These are phyloP conservation scores for Callocephalon fimbriatum DNA, from an alignment of 2,113 vertebrate genomes.

Conservation along the genomic window DNA sequence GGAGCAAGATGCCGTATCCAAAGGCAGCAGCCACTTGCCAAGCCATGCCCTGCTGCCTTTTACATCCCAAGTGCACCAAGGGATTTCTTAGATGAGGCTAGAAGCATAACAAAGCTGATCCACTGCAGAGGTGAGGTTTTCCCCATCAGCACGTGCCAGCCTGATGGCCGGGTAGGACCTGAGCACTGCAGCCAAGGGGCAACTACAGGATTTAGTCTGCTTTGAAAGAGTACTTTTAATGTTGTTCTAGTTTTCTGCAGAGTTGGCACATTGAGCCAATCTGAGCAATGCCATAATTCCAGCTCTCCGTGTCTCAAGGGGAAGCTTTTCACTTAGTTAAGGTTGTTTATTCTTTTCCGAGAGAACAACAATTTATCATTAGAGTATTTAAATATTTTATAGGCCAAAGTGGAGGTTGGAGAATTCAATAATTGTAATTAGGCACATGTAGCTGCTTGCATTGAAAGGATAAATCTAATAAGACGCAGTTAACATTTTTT, in stretches of 20 bases:
- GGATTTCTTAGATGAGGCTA: background rate
- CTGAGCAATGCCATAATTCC: background rate
- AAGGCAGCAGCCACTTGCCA: background rate
- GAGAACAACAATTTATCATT: background rate
- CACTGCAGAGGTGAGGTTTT: background rate
- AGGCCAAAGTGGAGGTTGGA: background rate
- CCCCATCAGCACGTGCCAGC: accelerated
- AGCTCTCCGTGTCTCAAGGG: background rate
- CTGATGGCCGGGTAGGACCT: background rate
- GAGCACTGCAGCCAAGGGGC: background rate
- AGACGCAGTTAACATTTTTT: background rate
- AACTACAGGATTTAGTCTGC: background rate
- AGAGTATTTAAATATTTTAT: background rate
- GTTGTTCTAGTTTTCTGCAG: background rate
- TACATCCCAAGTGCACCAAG: accelerated
- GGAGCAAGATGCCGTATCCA: background rate
- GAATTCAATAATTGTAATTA: background rate
- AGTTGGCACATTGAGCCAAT: background rate
- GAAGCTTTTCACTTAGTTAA: background rate
- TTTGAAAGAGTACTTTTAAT: background rate
- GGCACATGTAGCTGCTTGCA: background rate
- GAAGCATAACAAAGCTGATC: background rate
- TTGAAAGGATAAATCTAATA: background rate
- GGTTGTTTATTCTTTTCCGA: background rate
- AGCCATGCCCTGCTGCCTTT: background rate